phyloP scores from a whole-genome alignment of 2,113 vertebrate genomes.

The Albula glossodonta region DNA sequence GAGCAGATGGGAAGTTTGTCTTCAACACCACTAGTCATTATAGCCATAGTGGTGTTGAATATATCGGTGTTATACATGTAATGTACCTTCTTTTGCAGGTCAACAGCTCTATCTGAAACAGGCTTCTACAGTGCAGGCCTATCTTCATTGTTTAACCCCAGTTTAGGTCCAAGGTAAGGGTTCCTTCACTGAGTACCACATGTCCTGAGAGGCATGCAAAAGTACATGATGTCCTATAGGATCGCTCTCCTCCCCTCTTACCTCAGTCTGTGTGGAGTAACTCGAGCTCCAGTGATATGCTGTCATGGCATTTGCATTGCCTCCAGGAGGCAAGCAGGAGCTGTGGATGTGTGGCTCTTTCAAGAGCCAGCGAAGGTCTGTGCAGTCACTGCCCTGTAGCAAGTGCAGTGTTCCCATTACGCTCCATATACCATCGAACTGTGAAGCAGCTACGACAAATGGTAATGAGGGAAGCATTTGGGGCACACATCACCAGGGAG shows the following conservation, averaged over 20 bases:
- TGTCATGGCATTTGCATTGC: neutral
- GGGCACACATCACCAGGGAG: neutral
- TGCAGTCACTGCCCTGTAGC: neutral
- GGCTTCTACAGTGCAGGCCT: neutral
- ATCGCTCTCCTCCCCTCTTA: neutral
- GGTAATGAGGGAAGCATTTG: neutral
- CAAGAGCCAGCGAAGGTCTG: neutral
- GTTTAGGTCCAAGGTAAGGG: neutral
- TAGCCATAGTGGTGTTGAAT: neutral
- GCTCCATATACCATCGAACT: neutral
- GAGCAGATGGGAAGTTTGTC: too few species aligned
- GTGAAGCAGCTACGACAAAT: neutral
- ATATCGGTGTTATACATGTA: neutral
- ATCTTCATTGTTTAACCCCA: neutral
- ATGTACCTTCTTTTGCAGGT: neutral
- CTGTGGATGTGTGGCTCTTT: neutral
- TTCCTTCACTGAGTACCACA: neutral
- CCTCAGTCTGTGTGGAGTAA: neutral
- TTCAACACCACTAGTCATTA: too few species aligned
- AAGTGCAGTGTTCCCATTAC: neutral
- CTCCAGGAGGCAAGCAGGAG: neutral
- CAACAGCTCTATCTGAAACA: neutral
- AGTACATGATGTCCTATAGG: neutral
- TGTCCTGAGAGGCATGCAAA: neutral
- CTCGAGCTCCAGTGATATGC: neutral